These are phyloP conservation scores for Entomobrya multifasciata DNA, from an alignment of 2,888 invertebrate genomes.

Conservation along the genomic window DNA sequence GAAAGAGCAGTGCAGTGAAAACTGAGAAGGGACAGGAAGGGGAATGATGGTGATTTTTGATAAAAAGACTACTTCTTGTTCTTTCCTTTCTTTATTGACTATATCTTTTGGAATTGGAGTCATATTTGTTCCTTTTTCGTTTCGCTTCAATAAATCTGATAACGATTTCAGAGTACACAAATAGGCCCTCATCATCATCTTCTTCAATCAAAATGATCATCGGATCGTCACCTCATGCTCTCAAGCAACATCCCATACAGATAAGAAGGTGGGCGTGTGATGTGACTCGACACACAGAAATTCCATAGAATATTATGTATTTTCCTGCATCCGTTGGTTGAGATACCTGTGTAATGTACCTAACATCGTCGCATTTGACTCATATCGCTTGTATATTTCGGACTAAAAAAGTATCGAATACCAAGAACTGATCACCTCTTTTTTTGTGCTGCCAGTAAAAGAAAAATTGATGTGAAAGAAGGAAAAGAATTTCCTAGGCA, in stretches of 20 bases:
- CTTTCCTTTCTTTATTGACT: too few species aligned
- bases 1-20: too few species aligned
- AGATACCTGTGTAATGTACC: not conserved
- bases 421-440: conserved; percentile 31
- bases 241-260: not conserved
- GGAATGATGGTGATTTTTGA: conserved; percentile 1
- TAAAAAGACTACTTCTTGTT: conserved; percentile 6
- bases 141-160: conserved; percentile 50
- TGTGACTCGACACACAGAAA: not conserved
- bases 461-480: conserved; percentile 21
- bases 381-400: too few species aligned
- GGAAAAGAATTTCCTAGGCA: not conserved
- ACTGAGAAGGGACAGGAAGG: not conserved
- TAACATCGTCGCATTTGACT: not conserved
- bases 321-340: not conserved
- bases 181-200: conserved; percentile 65
- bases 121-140: conserved; percentile 49
- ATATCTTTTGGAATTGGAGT: not conserved
- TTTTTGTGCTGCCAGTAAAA: not conserved
- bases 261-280: not conserved
- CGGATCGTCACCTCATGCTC: conserved; percentile 37
- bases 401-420: too few species aligned
- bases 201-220: conserved; percentile 54
- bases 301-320: not conserved
- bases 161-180: conserved; percentile 56